Base-by-base conservation (phyloP, 2,888 invertebrate species). In the Carabus problematicus region DNA sequence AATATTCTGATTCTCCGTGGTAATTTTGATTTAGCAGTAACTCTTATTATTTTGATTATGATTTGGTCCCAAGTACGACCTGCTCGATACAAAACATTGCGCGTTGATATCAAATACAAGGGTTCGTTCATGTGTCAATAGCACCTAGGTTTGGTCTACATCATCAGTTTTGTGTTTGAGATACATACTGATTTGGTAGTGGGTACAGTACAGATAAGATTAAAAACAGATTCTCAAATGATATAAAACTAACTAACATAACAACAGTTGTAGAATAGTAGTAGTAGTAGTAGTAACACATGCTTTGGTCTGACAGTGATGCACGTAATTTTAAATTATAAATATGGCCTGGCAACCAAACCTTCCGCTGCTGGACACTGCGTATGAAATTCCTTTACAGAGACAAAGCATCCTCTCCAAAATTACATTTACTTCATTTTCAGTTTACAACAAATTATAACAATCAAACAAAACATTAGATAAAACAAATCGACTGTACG, bases 41-140 rank as follows among this genome's bases (percentile, higher is more conserved):
- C 11, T 52, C 18, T 56, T 39, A 29, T 56, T 29, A 60, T 67
- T 67, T 67, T 60, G 59, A 60, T 67, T 67, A 60, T 66, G 29
- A 59, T 60, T 67, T 67, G 67, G 67, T 67, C 67, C 67, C 52
- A 60, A 58, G 43, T 66, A 67, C 45, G 66, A 66, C 66, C 66
- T 66, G 39, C 39, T 66, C 19, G 16, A 39, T 52, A 56, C 39
- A 59, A 58, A 56, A 56, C 12, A 40, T 12, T 14, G 18, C 12
- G 18, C 12, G 56, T 29, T 29, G 29, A 56, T 56, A 56, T 40
- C 29, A 56, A 56, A 67, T 67, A 67, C 67, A 67, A 67, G 60
- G 67, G 14, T 29, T 67, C 49, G 14, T 40, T 56, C 14, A 14
- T 60, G 58, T 52, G 67, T 66, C 58, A 66, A 66, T 59, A 66